Evolutionary conservation across 2,888 invertebrate genomes (phyloP).

Genomic region (Synergus japonicus): DNA sequence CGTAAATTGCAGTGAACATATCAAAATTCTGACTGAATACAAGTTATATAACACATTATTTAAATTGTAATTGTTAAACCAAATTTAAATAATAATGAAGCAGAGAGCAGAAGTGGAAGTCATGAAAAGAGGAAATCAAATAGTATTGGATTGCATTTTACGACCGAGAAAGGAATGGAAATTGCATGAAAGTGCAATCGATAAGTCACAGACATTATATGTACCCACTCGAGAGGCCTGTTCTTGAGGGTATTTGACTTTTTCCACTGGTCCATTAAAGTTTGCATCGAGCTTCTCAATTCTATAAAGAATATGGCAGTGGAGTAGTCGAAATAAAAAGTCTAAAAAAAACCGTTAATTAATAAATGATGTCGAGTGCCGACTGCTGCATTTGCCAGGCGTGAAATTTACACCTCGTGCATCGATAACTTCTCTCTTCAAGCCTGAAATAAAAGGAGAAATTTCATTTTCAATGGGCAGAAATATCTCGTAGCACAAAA

Average conservation of each 20-base stretch:
- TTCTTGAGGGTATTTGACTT: slow-evolving; percentile 7
- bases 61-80: not conserved
- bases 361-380: slow-evolving; percentile 23
- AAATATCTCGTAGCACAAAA: not conserved
- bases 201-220: slow-evolving; percentile 39
- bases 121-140: slow-evolving; percentile 22
- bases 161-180: slow-evolving; percentile 10
- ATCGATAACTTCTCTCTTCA: slow-evolving; percentile 6
- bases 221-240: slow-evolving; percentile 10
- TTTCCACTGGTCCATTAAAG: slow-evolving; percentile 21
- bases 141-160: slow-evolving; percentile 11
- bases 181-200: slow-evolving; percentile 35
- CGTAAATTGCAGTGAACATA: not conserved
- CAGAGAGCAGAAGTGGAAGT: not conserved
- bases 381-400: slow-evolving; percentile 18
- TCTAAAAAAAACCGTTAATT: slow-evolving; percentile 5
- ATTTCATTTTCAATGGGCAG: not conserved
- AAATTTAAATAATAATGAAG: not conserved
- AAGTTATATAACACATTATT: not conserved
- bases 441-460: not conserved
- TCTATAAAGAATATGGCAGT: slow-evolving; percentile 25
- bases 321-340: not conserved
- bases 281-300: slow-evolving; percentile 4
- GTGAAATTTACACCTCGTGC: slow-evolving; percentile 8
- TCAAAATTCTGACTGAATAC: not conserved